A percentile compares a stretch with the other conserved stretches of the same genome.
Conservation (phyloP, 2,888 invertebrate genomes). For the Pantelozetes paolii region DNA sequence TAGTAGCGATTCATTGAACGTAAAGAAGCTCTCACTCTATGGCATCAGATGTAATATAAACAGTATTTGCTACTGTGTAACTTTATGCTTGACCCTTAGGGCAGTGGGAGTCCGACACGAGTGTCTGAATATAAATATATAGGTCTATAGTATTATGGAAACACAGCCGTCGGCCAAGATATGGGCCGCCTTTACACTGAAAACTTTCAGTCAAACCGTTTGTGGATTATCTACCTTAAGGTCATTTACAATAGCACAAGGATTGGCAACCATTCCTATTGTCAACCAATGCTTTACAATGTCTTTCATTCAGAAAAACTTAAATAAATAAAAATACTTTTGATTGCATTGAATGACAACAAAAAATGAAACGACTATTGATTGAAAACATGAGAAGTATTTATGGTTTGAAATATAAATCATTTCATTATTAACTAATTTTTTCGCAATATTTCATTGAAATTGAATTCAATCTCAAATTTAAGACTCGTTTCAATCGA, state of each 20-base stretch:
- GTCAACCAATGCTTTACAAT: constrained; percentile 6
- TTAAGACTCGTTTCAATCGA: not conserved
- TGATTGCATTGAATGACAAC: not conserved
- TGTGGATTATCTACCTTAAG: constrained; percentile 33
- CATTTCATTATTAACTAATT: constrained; percentile 1
- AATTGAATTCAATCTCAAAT: not conserved
- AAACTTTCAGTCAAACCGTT: constrained; percentile 26
- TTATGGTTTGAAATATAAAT: not conserved
- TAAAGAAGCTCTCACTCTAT: constrained; percentile 27
- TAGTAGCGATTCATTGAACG: constrained; percentile 6
- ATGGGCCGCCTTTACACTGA: constrained; percentile 28
- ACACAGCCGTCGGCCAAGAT: constrained; percentile 25
- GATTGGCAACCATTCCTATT: not conserved
- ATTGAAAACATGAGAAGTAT: not conserved
- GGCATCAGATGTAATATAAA: constrained; percentile 30
- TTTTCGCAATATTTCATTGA: not conserved
- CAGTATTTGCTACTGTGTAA: constrained; percentile 31
- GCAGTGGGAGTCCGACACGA: constrained; percentile 33
- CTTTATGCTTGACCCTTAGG: constrained; percentile 29
- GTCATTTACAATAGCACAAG: constrained; percentile 27
- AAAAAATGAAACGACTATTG: not conserved
- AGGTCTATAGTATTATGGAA: constrained; percentile 26
- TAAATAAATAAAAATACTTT: constrained; percentile 26
- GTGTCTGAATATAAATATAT: constrained; percentile 22
- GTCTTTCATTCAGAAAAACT: constrained; percentile 27